Evolutionary conservation across 2,113 vertebrate genomes (phyloP).

Genomic region (Myrmophylax atrothorax): DNA sequence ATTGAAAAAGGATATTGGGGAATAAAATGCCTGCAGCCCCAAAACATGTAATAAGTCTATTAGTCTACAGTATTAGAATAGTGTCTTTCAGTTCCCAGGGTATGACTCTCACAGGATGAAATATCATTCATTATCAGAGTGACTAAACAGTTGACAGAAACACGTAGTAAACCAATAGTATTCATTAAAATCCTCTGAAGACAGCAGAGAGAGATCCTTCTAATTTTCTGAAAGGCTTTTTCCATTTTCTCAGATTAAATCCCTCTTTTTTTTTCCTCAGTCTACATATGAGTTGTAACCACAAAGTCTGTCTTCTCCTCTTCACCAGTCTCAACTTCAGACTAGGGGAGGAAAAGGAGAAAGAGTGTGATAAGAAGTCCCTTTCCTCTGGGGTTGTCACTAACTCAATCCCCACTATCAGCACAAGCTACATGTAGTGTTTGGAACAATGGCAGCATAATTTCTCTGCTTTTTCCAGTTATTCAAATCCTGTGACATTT

Average conservation of each 20-base stretch:
- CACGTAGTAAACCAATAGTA: neutral
- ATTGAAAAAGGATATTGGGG: neutral
- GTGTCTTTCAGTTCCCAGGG: neutral
- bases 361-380: neutral
- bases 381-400: neutral
- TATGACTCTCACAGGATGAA: neutral
- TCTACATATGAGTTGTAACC: neutral
- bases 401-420: neutral
- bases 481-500: slow-evolving; percentile 20
- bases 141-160: neutral
- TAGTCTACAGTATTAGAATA: neutral
- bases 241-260: neutral
- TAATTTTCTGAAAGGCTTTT: neutral
- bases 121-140: neutral
- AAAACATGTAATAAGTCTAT: neutral
- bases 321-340: neutral
- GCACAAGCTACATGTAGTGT: rapidly evolving
- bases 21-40: neutral
- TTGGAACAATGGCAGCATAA: neutral
- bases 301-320: neutral
- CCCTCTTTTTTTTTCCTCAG: neutral
- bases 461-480: slow-evolving; percentile 26
- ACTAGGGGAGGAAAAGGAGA: neutral
- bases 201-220: neutral
- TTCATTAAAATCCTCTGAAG: neutral